Base-by-base conservation (phyloP, 1,140 invertebrate species). In the Caenorhabditis inopinata region DNA sequence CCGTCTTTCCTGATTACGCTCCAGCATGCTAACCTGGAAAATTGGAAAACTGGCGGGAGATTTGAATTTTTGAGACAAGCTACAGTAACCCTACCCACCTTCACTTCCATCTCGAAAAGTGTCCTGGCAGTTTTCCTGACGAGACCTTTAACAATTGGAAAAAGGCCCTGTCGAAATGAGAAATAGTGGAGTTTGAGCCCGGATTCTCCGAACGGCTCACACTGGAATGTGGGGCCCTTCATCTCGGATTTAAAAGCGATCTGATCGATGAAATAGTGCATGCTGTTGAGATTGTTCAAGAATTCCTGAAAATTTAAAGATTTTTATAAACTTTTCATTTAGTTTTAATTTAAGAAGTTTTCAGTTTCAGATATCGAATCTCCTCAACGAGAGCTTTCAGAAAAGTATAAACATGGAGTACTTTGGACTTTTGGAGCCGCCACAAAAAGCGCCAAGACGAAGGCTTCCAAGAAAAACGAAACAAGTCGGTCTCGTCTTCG, bases 221-320 rank as follows among this genome's bases (percentile, higher is more conserved):
- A 81, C 21, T 83, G 80, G 29, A 83, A 83, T 21, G 82, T 82
- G 11, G 82, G 82, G 0, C 82, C 82, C 14, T 75, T 51, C 74
- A 83, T 81, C n/a, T 83, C 79, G 18, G 79, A 78, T 46, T 82
- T 82, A 58, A 83, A 83, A 0, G 82, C 82, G 23, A 83, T 77
- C 48, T 82, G 79, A 46, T 83, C 82, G 53, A 84, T 84, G 74
- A 82, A 82, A 53, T 84, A 84, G 78, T 82, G 79, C 78, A 84
- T 84, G 4, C 84, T 58, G 73, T 84, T 83, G 12, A 84, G 68
- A 49, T 84, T 82, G 49, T 84, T 75, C 0, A 84, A 25, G 62
- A 81, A 84, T 38, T 84, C 82, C 47, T 84, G 77, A 18, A 83
- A 78, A 7, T 42, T 42, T 42, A n/a, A n/a, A n/a, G n/a, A n/a